A percentile compares a stretch with the other conserved stretches of the same genome.
Evolutionary conservation across 1,140 invertebrate species (phyloP).

Genomic region (Periplaneta americana): DNA sequence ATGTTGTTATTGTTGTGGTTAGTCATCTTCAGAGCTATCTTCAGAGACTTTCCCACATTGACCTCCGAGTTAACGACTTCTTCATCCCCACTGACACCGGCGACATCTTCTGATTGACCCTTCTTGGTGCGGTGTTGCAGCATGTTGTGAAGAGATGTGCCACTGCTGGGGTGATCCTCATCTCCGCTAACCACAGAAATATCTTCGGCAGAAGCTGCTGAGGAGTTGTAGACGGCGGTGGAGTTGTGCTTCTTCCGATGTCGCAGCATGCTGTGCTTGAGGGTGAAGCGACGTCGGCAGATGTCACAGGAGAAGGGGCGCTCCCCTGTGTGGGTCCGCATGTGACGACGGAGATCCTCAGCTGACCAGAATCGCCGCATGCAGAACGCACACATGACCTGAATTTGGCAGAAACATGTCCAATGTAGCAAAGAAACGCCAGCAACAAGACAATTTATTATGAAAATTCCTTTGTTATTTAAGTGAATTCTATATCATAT

Average conservation of each 20-base stretch:
- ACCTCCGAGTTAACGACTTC: slow-evolving; percentile 24
- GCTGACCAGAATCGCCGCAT: slow-evolving; percentile 89
- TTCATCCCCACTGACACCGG: slow-evolving; percentile 15
- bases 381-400: slow-evolving; percentile 89
- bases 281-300: slow-evolving; percentile 75
- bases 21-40: neutral
- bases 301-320: slow-evolving; percentile 74
- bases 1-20: slow-evolving; percentile 25
- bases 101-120: slow-evolving; percentile 1
- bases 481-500: too few relatives aligned
- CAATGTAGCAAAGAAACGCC: neutral
- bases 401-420: slow-evolving; percentile 1
- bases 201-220: slow-evolving; percentile 28
- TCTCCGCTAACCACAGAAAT: slow-evolving; percentile 39
- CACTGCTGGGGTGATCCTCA: slow-evolving; percentile 31
- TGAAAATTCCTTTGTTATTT: too few relatives aligned
- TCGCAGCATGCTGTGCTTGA: slow-evolving; percentile 91
- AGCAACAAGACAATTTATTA: neutral
- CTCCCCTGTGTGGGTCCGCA: slow-evolving; percentile 84
- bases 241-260: slow-evolving; percentile 80
- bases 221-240: slow-evolving; percentile 28
- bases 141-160: slow-evolving; percentile 31
- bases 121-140: slow-evolving; percentile 3
- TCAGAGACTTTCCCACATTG: neutral
- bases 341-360: slow-evolving; percentile 86